A percentile compares a stretch with the other conserved stretches of the same genome.
phyloP scores from a whole-genome alignment of 2,113 vertebrate genomes.

The Columba livia region DNA sequence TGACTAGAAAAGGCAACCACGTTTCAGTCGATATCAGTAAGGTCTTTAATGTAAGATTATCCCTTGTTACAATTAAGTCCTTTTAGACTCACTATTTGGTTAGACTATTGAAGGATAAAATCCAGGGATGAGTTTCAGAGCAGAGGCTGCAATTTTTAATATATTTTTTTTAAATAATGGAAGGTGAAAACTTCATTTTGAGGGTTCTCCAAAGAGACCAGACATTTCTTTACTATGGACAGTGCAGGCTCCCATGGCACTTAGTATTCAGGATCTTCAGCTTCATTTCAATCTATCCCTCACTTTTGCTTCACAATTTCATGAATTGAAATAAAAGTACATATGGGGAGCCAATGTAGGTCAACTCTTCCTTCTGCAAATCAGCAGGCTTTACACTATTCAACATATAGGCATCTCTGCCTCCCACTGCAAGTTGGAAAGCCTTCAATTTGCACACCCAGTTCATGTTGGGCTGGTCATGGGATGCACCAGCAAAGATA shows the following conservation, averaged over 20 bases:
- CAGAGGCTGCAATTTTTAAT: neutral
- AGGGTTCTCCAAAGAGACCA: neutral
- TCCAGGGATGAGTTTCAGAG: neutral
- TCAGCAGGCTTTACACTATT: neutral
- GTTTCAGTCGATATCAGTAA: neutral
- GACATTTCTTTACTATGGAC: neutral
- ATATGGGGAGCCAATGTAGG: neutral
- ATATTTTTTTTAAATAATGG: rapidly evolving
- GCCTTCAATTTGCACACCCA: neutral
- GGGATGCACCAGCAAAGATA: neutral
- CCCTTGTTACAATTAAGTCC: neutral
- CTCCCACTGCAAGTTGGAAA: neutral
- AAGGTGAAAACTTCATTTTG: neutral
- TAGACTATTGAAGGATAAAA: neutral
- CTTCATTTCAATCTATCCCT: neutral
- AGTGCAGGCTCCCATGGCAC: neutral
- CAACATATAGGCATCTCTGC: neutral
- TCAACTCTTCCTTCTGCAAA: neutral
- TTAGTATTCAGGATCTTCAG: neutral
- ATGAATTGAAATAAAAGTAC: neutral
- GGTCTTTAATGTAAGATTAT: neutral
- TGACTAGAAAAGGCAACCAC: neutral
- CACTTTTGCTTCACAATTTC: neutral
- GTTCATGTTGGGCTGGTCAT: neutral
- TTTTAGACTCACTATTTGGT: neutral